phyloP scores from a whole-genome alignment of 2,113 vertebrate genomes.

The Paralichthys olivaceus region DNA sequence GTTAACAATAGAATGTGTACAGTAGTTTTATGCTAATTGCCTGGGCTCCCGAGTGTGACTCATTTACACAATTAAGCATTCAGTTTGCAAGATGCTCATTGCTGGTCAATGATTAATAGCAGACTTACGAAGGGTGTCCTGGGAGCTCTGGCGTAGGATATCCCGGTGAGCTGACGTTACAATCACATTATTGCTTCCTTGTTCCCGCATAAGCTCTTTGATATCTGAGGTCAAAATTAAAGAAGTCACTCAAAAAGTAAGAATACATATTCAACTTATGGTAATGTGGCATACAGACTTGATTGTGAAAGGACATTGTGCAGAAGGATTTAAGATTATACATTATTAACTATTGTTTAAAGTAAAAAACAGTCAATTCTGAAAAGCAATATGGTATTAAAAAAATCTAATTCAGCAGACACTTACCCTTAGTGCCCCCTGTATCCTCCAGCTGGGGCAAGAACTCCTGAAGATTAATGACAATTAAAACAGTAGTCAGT shows the following conservation, averaged over 20 bases:
- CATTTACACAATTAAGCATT: slow-evolving; percentile 1
- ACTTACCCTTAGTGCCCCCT: slow-evolving; percentile 83
- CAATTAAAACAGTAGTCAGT: background rate
- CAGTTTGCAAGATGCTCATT: background rate
- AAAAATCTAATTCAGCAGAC: background rate
- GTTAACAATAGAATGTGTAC: background rate
- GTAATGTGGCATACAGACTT: background rate
- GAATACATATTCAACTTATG: background rate
- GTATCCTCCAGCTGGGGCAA: slow-evolving; percentile 88
- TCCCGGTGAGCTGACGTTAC: slow-evolving; percentile 87
- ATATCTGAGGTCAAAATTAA: slow-evolving; percentile 79
- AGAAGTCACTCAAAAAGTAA: background rate
- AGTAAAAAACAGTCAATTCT: no score
- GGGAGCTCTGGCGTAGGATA: slow-evolving; percentile 85
- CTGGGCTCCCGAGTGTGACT: background rate
- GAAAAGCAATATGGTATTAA: background rate
- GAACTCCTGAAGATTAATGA: slow-evolving; percentile 82
- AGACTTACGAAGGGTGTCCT: slow-evolving; percentile 85
- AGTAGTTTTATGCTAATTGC: background rate
- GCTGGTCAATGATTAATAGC: slow-evolving; percentile 9
- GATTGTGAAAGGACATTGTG: background rate
- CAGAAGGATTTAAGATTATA: background rate
- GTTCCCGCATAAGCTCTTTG: slow-evolving; percentile 86
- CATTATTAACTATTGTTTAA: no score
- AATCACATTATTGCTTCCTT: slow-evolving; percentile 87